Percentiles rank a stretch among this genome's conserved stretches.
Conservation (phyloP, 2,888 invertebrate genomes). For the Melitaea athalia region DNA sequence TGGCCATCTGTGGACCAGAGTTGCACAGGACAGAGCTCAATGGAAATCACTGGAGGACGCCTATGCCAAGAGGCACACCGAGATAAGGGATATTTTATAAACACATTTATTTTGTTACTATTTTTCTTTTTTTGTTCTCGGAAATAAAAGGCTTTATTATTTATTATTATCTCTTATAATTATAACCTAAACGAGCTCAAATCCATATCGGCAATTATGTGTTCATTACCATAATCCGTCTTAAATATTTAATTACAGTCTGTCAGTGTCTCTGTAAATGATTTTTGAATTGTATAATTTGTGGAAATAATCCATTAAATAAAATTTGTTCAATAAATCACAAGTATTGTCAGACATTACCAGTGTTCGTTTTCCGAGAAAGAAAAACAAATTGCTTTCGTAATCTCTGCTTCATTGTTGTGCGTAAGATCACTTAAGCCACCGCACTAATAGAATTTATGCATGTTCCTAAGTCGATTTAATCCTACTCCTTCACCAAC, state of each 20-base stretch:
- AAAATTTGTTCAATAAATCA: no score
- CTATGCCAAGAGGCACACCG: no score
- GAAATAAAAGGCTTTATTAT: no score
- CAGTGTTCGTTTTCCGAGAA: no score
- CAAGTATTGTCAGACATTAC: no score
- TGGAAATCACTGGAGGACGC: no score
- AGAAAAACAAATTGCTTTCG: background rate
- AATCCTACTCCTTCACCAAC: slow-evolving; percentile 7
- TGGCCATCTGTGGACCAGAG: no score
- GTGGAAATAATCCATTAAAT: no score
- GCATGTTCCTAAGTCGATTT: slow-evolving; percentile 4
- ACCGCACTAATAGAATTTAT: slow-evolving; percentile 10
- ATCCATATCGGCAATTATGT: background rate
- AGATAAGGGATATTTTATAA: no score
- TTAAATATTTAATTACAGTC: background rate
- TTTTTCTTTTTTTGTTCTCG: no score
- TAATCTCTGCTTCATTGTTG: slow-evolving; percentile 5
- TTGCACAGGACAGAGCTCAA: no score
- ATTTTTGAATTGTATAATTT: background rate
- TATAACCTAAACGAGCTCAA: background rate
- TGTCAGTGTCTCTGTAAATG: background rate
- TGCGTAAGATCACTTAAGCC: background rate
- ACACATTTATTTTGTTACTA: no score
- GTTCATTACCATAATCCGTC: background rate
- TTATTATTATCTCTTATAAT: background rate